Conservation (phyloP, 2,113 vertebrate species). For the Corvus moneduloides region DNA sequence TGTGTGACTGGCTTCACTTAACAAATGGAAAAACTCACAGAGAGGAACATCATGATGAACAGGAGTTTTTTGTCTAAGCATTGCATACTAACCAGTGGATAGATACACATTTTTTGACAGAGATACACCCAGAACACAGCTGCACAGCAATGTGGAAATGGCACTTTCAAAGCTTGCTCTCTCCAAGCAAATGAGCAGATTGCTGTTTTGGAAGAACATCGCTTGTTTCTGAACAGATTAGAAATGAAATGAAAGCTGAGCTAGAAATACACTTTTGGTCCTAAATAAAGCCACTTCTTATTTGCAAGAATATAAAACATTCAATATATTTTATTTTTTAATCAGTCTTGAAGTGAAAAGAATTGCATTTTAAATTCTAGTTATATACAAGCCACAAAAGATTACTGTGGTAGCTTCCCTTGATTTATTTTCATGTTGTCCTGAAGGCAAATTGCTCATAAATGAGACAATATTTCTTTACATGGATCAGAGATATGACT, state of each 20-base stretch:
- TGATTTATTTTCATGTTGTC: not conserved
- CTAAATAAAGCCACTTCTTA: conserved; percentile 1
- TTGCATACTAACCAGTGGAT: not conserved
- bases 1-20: not conserved
- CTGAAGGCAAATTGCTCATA: not conserved
- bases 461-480: not conserved
- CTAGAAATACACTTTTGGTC: not conserved
- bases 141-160: not conserved
- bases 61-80: not conserved
- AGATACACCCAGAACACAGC: not conserved
- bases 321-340: not conserved
- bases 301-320: not conserved
- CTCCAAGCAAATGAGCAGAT: not conserved
- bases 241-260: not conserved
- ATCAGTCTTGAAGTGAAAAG: not conserved
- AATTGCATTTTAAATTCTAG: not conserved
- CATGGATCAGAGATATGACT: not conserved
- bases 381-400: not conserved
- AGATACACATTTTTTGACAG: not conserved
- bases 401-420: not conserved
- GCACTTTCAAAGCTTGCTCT: not conserved
- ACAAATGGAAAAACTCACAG: not conserved
- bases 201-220: not conserved
- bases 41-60: not conserved
- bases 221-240: not conserved